These are phyloP conservation scores for Drosophila nebulosa DNA, from an alignment of 1,140 invertebrate genomes.

Conservation along the genomic window DNA sequence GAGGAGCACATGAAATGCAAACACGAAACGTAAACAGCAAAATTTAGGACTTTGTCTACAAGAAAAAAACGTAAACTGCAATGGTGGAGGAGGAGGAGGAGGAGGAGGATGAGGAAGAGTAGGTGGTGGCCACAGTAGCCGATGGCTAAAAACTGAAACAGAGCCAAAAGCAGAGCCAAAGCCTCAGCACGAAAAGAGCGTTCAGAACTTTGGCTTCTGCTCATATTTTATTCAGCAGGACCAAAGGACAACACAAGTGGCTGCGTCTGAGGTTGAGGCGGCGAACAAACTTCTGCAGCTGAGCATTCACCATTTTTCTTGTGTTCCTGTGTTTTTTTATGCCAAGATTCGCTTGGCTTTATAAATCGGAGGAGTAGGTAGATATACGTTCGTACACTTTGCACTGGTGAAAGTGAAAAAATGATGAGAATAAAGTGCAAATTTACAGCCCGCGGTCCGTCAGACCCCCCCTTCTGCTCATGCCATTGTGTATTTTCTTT, in stretches of 20 bases:
- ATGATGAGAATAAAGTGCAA: constrained; percentile 53
- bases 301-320: constrained; percentile 46
- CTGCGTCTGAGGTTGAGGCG: constrained; percentile 13
- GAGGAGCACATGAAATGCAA: constrained; percentile 39
- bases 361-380: not conserved
- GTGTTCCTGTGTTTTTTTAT: not conserved
- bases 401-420: constrained; percentile 39
- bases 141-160: not conserved
- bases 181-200: constrained; percentile 41
- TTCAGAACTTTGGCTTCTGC: constrained; percentile 41
- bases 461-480: not conserved
- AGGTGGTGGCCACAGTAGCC: not conserved
- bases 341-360: not conserved
- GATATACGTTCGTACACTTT: not conserved
- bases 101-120: too few species aligned
- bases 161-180: not conserved
- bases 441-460: constrained; percentile 27
- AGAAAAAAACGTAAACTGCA: constrained; percentile 12
- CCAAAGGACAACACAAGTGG: constrained; percentile 35
- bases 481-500: constrained; percentile 2
- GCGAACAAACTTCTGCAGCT: constrained; percentile 49
- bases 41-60: constrained; percentile 14
- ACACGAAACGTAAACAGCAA: constrained; percentile 45
- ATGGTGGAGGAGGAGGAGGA: too few species aligned
- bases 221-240: constrained; percentile 56